Conservation (phyloP, 1,140 invertebrate genomes). For the Microplitis mediator region DNA sequence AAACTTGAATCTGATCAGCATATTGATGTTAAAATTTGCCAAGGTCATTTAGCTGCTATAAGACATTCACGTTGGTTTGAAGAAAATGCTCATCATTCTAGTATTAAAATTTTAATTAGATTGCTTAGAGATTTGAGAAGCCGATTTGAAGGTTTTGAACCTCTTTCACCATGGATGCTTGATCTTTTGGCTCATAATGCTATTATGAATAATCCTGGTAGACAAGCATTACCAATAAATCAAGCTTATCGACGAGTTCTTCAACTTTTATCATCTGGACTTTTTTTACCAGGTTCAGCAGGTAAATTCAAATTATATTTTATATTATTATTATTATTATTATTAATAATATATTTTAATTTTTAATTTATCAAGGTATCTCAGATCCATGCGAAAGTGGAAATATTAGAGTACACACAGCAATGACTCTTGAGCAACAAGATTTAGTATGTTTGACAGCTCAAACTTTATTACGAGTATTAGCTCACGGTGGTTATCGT, state of each 20-base stretch:
- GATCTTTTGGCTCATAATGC: conserved; percentile 95
- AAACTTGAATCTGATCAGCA: conserved; percentile 86
- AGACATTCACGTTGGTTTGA: conserved; percentile 97
- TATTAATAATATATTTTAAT: neutral
- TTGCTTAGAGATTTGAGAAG: conserved; percentile 87
- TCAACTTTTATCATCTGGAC: conserved; percentile 89
- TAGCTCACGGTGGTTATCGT: conserved; percentile 90
- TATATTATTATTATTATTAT: conserved; percentile 11
- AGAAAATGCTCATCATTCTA: conserved; percentile 96
- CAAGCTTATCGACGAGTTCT: conserved; percentile 82
- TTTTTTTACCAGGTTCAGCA: conserved; percentile 94
- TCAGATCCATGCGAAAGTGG: conserved; percentile 93
- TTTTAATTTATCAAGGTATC: conserved; percentile 65
- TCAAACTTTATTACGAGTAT: conserved; percentile 82
- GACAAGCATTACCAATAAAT: conserved; percentile 91
- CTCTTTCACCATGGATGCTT: conserved; percentile 94
- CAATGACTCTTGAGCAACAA: conserved; percentile 92
- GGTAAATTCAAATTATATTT: conserved; percentile 60
- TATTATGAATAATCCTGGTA: conserved; percentile 93
- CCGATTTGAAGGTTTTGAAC: conserved; percentile 87
- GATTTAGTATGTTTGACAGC: conserved; percentile 92
- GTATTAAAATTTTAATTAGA: conserved; percentile 94
- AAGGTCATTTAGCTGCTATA: conserved; percentile 87
- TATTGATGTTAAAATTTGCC: conserved; percentile 59
- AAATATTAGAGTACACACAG: conserved; percentile 86